Base-by-base conservation (phyloP, 2,113 vertebrate species). In the Nannospalax galili region DNA sequence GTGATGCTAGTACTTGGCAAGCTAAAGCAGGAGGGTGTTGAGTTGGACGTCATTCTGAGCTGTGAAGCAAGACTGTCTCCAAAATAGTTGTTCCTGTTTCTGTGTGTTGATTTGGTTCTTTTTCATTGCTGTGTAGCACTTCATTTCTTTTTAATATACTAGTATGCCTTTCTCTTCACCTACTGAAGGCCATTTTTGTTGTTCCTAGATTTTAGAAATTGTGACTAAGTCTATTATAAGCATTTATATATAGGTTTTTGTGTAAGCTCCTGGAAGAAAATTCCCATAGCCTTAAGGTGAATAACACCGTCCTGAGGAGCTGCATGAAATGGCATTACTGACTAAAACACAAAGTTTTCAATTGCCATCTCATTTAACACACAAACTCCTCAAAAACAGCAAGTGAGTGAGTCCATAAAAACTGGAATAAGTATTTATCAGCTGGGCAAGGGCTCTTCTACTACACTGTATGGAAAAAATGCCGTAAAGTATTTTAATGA, bases 241-340 rank as follows among this genome's bases (percentile, higher is more conserved):
- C 20, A 64, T 45, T 78, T 32, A 16, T 16, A 45, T 2, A 16
- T 0, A 58, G 35, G 45, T 15, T 74, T 80, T 69, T 30, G 1
- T 37, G 52, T 14, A 52, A 14, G n/a, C 3, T 69, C 28, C 24
- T 8, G 30, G 35, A 67, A 77, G n/a, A 4, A 56, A 28, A 69
- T 40, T 69, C 32, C 10, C 2, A 3, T 0, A 64, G 69, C 28
- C 45, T 9, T 14, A 60, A 40, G n/a, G 35, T 72, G n/a, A 90
- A 16, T 0, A 0, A 30, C 20, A 14, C 1, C 32, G 10, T 16
- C 10, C 37, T 62, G 14, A 20, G 2, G 32, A 70, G 3, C 75
- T 79, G 4, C 37, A 75, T 65, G 52, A 2, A 28, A 1, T 72
- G 48, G 37, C 3, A 35, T 16, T 58, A 42, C 32, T 62, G 42